phyloP scores from a whole-genome alignment of 2,113 vertebrate genomes.

The Micronycteris hirsuta region DNA sequence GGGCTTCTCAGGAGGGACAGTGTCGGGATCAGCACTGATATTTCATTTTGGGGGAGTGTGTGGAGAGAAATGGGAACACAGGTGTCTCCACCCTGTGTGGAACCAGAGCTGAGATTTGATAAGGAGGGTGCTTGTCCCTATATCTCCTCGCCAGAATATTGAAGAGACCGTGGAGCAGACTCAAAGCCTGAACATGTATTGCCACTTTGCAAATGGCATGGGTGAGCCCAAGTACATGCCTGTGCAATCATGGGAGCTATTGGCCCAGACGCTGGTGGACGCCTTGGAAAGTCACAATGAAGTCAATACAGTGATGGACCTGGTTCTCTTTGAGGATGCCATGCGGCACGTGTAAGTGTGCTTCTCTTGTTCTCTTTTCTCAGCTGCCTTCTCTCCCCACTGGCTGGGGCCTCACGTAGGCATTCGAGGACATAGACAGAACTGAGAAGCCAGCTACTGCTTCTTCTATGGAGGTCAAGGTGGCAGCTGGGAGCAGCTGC shows the following conservation, averaged over 20 bases:
- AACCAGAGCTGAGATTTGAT: not conserved
- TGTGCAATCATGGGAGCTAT: conserved; percentile 86
- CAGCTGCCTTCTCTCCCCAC: not conserved
- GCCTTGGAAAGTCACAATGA: conserved; percentile 92
- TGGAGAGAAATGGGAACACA: not conserved
- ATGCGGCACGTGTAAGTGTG: conserved; percentile 92
- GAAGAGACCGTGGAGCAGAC: conserved; percentile 82
- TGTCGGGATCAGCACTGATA: not conserved
- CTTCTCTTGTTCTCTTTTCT: not conserved
- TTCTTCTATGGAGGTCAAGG: not conserved
- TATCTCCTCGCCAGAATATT: conserved; percentile 79
- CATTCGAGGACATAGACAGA: not conserved
- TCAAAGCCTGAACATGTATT: conserved; percentile 87
- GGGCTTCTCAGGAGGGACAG: not conserved
- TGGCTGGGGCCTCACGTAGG: not conserved
- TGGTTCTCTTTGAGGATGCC: conserved; percentile 97
- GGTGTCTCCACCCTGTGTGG: not conserved
- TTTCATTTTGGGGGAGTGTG: not conserved
- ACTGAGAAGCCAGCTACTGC: not conserved
- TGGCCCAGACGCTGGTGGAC: conserved; percentile 88
- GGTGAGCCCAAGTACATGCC: conserved; percentile 89
- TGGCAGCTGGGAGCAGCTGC: no score
- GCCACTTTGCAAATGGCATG: conserved; percentile 90
- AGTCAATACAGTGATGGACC: conserved; percentile 89
- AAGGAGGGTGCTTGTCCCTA: not conserved